Evolutionary conservation across 2,113 vertebrate genomes (phyloP), one percentile per base, ranked within the genome.

Genomic region (Thamnaconus septentrionalis): DNA sequence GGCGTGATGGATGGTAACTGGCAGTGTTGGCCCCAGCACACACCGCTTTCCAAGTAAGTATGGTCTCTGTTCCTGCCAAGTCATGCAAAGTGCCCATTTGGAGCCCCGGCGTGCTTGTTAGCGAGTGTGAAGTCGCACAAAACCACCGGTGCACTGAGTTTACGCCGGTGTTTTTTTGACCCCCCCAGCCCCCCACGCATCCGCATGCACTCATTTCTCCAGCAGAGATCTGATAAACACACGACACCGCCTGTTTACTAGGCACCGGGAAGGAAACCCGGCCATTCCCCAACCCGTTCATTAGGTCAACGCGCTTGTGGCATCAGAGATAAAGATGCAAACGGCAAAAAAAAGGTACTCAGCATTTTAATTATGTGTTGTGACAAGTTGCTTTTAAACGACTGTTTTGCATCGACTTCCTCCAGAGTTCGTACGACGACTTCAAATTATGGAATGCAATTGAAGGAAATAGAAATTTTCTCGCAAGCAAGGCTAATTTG

Each of bases 11-110:
- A 76, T 80, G 75, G 70, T 61, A 60, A 70, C 69, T 70, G 68
- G 75, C 66, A 69, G 64, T 43, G 54, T 64, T 73, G 55, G 70
- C 69, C 51, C 18, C 11, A 31, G 18, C 18, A 31, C 18, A n/a
- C 18, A 9, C 52, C 63, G 61, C 62, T 78, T 75, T 81, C 45
- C 44, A 80, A 71, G 74, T 59, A 71, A 83, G 63, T 77, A 60
- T 61, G 58, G 49, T 39, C 61, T 69, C 53, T 85, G 56, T 82
- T 84, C 65, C 56, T 79, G 82, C 77, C 73, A 78, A 82, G 71
- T 70, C 76, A 82, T 71, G 80, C 71, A 79, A 79, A 68, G 53
- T 57, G 57, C 41, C 66, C 52, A 64, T 71, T 79, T 77, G 72
- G 72, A 79, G 72, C 18, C 66, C 53, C 41, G 43, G 48, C 3